A percentile compares a stretch with the other conserved stretches of the same genome.
These are phyloP conservation scores for Bombus balteatus DNA, from an alignment of 1,140 invertebrate species.

Conservation along the genomic window DNA sequence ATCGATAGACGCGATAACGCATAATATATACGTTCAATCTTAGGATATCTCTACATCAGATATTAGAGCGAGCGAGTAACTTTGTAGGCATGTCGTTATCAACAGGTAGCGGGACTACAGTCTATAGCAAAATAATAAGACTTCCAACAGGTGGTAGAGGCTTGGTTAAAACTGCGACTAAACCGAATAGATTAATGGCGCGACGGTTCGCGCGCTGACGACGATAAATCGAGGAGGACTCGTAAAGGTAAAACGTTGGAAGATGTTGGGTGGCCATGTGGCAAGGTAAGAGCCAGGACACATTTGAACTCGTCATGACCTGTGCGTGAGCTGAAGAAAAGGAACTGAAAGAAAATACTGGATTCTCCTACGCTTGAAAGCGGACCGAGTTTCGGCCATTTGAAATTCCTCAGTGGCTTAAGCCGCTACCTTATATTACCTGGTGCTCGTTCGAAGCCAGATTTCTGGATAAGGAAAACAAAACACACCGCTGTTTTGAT, in stretches of 20 bases:
- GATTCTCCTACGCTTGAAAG: constrained; percentile 33
- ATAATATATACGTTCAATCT: neutral
- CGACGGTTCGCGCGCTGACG: neutral
- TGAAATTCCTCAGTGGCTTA: constrained; percentile 45
- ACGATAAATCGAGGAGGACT: constrained; percentile 55
- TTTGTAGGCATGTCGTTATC: constrained; percentile 4
- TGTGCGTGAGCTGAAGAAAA: constrained; percentile 61
- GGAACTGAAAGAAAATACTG: constrained; percentile 55
- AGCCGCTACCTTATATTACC: constrained; percentile 42
- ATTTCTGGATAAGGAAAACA: constrained; percentile 1
- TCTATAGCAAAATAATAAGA: constrained; percentile 24
- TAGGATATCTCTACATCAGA: neutral
- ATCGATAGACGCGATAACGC: neutral
- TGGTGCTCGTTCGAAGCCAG: neutral
- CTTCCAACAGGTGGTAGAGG: constrained; percentile 22
- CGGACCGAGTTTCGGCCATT: constrained; percentile 32
- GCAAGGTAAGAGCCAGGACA: constrained; percentile 28
- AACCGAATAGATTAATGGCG: constrained; percentile 51
- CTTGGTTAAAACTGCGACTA: constrained; percentile 36
- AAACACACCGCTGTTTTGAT: neutral
- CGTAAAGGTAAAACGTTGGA: constrained; percentile 28
- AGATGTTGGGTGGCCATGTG: constrained; percentile 54
- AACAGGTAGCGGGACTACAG: constrained; percentile 21
- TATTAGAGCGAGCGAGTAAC: constrained; percentile 8
- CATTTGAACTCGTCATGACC: constrained; percentile 38